Base-by-base conservation (phyloP, 1,140 invertebrate genomes). In the Monochamus saltuarius region DNA sequence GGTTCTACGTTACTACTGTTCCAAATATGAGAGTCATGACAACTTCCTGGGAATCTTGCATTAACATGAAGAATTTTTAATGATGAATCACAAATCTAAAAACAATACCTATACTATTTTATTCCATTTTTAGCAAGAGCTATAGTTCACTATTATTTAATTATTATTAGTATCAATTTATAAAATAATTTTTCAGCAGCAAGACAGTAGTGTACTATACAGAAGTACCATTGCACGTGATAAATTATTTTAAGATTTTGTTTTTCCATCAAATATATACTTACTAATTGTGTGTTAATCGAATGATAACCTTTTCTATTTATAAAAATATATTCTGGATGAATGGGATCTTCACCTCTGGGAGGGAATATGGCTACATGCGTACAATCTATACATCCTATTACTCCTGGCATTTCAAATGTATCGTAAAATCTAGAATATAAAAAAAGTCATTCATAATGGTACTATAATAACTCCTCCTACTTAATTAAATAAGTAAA, bases 261-360 rank as follows among this genome's bases (percentile, higher is more conserved):
- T n/a, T n/a, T n/a, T n/a, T n/a, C n/a, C n/a, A n/a, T n/a, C n/a
- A n/a, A n/a, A n/a, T n/a, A n/a, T n/a, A n/a, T n/a, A n/a, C n/a
- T n/a, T n/a, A n/a, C n/a, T 40, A 70, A 55, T 64, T 73, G 70
- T 1, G 65, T 60, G 54, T 75, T 73, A 35, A 75, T 69, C 6
- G 68, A 72, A 61, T 75, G 68, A 51, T 72, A 75, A 37, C 56
- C 54, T 64, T 75, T 74, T 16, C 70, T 59, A 53, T 74, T 75
- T 0, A 76, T 62, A 61, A 69, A 76, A 35, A 73, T 49, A 60
- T 70, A 59, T 57, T 72, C 66, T 10, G 67, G 65, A 62, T 62
- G 50, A 8, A 19, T 16, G 35, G 42, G n/a, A 63, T 68, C 62
- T 42, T 73, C 11, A 4, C 3, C 38, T 14, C 22, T 6, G 13